phyloP scores from a whole-genome alignment of 1,140 invertebrate genomes.

The Tetramorium parvispinum region DNA sequence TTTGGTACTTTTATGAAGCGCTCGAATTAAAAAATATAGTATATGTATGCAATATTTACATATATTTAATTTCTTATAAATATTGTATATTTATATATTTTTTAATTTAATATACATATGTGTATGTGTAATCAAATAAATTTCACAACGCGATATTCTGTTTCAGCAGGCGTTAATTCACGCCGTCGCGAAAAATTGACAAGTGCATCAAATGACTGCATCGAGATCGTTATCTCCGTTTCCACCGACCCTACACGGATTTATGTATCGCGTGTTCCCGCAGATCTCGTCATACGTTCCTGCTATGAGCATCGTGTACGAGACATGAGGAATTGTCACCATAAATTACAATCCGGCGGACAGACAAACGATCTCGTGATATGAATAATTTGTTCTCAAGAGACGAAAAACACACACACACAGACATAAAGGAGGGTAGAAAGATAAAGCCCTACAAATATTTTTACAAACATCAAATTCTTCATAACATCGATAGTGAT shows the following conservation, averaged over 20 bases:
- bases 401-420: not conserved
- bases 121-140: not conserved
- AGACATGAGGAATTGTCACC: constrained; percentile 65
- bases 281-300: not conserved
- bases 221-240: constrained; percentile 28
- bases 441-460: constrained; percentile 68
- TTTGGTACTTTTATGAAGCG: not conserved
- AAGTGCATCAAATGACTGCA: constrained; percentile 23
- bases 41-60: no score
- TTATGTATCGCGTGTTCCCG: constrained; percentile 42
- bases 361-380: constrained; percentile 54
- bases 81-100: not conserved
- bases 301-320: constrained; percentile 41
- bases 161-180: constrained; percentile 7
- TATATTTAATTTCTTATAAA: not conserved
- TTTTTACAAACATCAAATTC: no score
- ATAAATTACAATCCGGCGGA: constrained; percentile 70
- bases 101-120: not conserved
- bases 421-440: constrained; percentile 2
- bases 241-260: constrained; percentile 48
- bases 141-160: not conserved
- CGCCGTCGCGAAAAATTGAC: constrained; percentile 33
- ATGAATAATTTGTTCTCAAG: constrained; percentile 72
- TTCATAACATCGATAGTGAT: no score
- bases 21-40: not conserved